Percentiles rank a stretch among this genome's conserved stretches.
Evolutionary conservation across 2,888 invertebrate species (phyloP).

Genomic region (Aproaerema taeniolella): DNA sequence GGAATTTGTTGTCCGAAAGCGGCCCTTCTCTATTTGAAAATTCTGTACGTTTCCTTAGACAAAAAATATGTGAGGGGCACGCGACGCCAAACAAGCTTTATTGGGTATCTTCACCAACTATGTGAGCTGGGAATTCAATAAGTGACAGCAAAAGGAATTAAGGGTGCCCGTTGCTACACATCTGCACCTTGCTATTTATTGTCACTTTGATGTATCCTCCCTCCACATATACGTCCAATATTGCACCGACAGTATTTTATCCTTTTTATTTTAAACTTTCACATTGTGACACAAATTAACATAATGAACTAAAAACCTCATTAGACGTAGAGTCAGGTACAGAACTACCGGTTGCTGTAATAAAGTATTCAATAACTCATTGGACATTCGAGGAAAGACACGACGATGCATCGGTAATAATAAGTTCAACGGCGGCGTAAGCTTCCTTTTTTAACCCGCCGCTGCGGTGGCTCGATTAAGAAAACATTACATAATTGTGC

Average conservation of each 20-base stretch:
- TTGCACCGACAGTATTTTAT: too few species aligned
- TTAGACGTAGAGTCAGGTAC: slow-evolving; percentile 8
- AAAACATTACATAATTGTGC: slow-evolving; percentile 74
- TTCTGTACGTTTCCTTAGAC: slow-evolving; percentile 57
- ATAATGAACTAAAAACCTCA: slow-evolving; percentile 1
- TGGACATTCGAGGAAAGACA: slow-evolving; percentile 27
- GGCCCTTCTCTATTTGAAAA: slow-evolving; percentile 58
- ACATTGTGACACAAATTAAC: too few species aligned
- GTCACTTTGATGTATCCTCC: slow-evolving; percentile 14
- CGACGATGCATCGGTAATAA: slow-evolving; percentile 32
- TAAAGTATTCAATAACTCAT: slow-evolving; percentile 29
- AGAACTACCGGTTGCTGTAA: slow-evolving; percentile 22
- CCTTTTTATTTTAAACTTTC: too few species aligned
- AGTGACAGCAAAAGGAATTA: slow-evolving; percentile 64
- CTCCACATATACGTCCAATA: slow-evolving; percentile 6
- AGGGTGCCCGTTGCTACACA: slow-evolving; percentile 44
- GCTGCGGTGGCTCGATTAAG: slow-evolving; percentile 65
- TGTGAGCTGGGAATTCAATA: slow-evolving; percentile 68
- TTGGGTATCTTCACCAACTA: slow-evolving; percentile 65
- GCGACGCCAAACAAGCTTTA: slow-evolving; percentile 65
- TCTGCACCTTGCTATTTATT: slow-evolving; percentile 36
- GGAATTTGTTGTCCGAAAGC: slow-evolving; percentile 55
- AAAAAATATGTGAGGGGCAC: slow-evolving; percentile 58
- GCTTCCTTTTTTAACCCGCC: slow-evolving; percentile 51
- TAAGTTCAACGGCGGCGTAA: slow-evolving; percentile 36